Conservation (phyloP, 2,888 invertebrate species). For the Mythimna albipuncta region DNA sequence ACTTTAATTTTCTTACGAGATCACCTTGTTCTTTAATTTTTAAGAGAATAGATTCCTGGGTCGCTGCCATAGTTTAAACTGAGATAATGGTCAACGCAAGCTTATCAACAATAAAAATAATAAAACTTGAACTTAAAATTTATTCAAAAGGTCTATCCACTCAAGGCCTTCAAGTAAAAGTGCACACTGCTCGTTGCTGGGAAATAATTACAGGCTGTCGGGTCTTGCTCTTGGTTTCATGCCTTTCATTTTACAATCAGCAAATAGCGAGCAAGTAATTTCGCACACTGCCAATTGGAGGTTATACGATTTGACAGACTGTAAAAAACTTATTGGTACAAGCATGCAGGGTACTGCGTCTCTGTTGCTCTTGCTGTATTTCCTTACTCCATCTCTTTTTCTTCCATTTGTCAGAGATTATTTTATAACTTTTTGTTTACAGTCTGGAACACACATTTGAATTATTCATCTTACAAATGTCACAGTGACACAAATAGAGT, state of each 20-base stretch:
- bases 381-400: constrained; percentile 2
- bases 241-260: constrained; percentile 79
- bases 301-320: constrained; percentile 45
- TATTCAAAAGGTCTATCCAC: constrained; percentile 46
- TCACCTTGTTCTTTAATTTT: constrained; percentile 93
- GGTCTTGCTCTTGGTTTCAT: constrained; percentile 75
- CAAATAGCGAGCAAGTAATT: constrained; percentile 57
- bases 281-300: constrained; percentile 50
- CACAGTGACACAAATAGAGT: constrained; percentile 10
- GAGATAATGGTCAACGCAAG: no score
- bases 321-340: neutral
- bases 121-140: constrained; percentile 54
- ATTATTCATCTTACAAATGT: neutral
- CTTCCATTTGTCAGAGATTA: neutral
- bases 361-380: constrained; percentile 21
- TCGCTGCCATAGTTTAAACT: constrained; percentile 79
- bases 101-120: no score
- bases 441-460: constrained; percentile 23
- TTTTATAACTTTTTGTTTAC: neutral
- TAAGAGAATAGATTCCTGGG: constrained; percentile 79
- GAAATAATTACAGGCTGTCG: constrained; percentile 76
- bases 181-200: constrained; percentile 65
- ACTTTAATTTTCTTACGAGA: constrained; percentile 95
- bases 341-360: constrained; percentile 22
- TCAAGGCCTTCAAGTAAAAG: constrained; percentile 75